Conservation (phyloP, 2,888 invertebrate genomes). For the Hyposoter didymator region DNA sequence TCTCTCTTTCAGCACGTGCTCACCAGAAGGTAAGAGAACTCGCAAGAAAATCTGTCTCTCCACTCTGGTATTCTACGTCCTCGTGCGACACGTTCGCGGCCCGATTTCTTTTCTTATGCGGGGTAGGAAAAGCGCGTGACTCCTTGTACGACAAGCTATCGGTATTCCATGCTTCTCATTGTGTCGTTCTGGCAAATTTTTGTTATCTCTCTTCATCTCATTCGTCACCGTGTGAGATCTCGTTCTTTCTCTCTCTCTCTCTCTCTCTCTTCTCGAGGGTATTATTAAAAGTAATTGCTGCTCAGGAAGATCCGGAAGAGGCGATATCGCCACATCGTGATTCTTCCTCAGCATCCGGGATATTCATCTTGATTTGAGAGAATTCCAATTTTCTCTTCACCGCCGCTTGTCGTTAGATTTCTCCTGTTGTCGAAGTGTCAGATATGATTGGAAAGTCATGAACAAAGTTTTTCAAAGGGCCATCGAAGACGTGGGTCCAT, state of each 20-base stretch:
- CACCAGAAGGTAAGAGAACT: conserved; percentile 34
- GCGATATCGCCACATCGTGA: conserved; percentile 30
- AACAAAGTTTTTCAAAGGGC: conserved; percentile 2
- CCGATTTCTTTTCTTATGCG: conserved; percentile 52
- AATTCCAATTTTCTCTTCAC: conserved; percentile 23
- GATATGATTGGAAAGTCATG: not conserved
- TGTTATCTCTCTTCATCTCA: conserved; percentile 16
- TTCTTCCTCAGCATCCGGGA: conserved; percentile 44
- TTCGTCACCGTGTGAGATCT: not conserved
- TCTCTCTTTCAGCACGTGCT: conserved; percentile 65
- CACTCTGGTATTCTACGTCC: conserved; percentile 60
- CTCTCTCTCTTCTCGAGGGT: conserved; percentile 47
- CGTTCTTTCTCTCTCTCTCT: conserved; percentile 1
- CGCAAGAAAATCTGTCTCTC: conserved; percentile 60
- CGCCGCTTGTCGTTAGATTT: not conserved
- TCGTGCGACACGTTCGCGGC: conserved; percentile 60
- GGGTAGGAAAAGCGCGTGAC: conserved; percentile 39
- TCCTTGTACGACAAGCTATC: conserved; percentile 37
- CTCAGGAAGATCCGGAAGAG: conserved; percentile 47
- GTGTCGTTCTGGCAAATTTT: conserved; percentile 44
- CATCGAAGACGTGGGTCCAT: too few relatives aligned
- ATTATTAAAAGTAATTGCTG: conserved; percentile 67
- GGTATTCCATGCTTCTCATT: conserved; percentile 27
- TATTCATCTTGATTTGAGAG: conserved; percentile 52
- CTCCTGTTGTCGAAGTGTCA: not conserved